Conservation (phyloP, 92 coral and sea anemone genomes). For the Isaurus tuberculatus region DNA sequence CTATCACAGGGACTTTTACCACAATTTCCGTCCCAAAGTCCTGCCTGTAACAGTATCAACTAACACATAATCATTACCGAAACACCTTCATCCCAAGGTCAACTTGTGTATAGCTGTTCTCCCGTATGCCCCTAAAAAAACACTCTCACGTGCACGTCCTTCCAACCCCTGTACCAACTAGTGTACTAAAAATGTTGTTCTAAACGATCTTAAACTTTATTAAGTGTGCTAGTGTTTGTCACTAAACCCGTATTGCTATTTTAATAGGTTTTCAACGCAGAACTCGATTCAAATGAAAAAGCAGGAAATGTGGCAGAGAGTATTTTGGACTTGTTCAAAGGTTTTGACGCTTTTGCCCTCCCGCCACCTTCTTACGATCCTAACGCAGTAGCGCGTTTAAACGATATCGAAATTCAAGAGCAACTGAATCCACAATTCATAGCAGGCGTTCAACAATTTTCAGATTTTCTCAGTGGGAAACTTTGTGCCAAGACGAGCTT, state of each 20-base stretch:
- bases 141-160: too few relatives aligned
- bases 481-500: conserved; percentile 65
- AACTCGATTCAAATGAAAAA: conserved; percentile 30
- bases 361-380: conserved; percentile 84
- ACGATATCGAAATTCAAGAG: conserved; percentile 34
- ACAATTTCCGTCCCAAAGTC: too few relatives aligned
- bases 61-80: too few relatives aligned
- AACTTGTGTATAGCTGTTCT: too few relatives aligned
- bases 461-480: conserved; percentile 46
- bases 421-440: conserved; percentile 65
- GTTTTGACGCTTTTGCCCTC: conserved; percentile 83
- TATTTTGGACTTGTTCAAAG: conserved; percentile 79
- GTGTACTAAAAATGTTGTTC: too few relatives aligned
- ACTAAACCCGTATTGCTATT: neutral
- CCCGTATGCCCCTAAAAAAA: too few relatives aligned
- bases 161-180: too few relatives aligned
- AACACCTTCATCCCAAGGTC: too few relatives aligned
- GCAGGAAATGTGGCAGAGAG: conserved; percentile 78
- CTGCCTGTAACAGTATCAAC: too few relatives aligned
- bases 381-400: conserved; percentile 57
- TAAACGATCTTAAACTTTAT: too few relatives aligned
- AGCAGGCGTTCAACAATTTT: conserved; percentile 54
- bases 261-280: conserved; percentile 35
- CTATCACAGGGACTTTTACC: too few relatives aligned
- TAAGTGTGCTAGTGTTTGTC: too few relatives aligned